Percentiles rank a stretch among this genome's conserved stretches.
phyloP scores from a whole-genome alignment of 2,113 vertebrate species.

The Microtus ochrogaster region DNA sequence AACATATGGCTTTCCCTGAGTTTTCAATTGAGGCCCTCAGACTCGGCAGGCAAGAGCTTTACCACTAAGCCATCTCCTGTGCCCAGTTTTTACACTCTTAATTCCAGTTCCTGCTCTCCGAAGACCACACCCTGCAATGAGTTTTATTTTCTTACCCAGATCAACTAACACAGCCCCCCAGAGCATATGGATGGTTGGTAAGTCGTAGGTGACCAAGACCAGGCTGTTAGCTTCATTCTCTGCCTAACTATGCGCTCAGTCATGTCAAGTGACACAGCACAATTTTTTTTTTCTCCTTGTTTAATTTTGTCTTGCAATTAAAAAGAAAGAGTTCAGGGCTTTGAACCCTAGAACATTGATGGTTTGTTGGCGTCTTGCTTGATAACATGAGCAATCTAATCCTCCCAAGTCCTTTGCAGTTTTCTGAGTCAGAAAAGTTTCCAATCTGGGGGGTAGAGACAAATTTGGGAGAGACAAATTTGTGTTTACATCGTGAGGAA shows the following conservation, averaged over 20 bases:
- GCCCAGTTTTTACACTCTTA: neutral
- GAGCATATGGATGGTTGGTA: neutral
- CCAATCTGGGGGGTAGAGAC: slow-evolving; percentile 55
- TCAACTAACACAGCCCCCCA: neutral
- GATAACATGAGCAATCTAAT: slow-evolving; percentile 34
- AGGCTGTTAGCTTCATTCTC: neutral
- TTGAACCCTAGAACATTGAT: slow-evolving; percentile 9
- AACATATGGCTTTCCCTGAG: neutral
- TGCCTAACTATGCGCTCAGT: neutral
- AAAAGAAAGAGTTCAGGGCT: neutral
- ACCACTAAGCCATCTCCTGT: neutral
- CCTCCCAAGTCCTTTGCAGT: slow-evolving; percentile 44
- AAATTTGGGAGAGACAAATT: slow-evolving; percentile 52
- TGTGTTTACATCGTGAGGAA: slow-evolving; percentile 76
- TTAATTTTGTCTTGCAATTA: slow-evolving; percentile 37
- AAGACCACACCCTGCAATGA: neutral
- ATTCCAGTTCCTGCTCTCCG: neutral
- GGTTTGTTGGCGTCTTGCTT: slow-evolving; percentile 31
- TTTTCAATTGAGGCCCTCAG: too few relatives aligned
- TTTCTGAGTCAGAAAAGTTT: slow-evolving; percentile 72
- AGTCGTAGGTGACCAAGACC: neutral
- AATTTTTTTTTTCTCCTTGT: slow-evolving; percentile 32
- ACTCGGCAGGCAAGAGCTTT: neutral
- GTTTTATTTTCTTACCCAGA: neutral
- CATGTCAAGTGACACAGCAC: neutral